phyloP scores from a whole-genome alignment of 2,113 vertebrate species.

The Cyanocitta stelleri region DNA sequence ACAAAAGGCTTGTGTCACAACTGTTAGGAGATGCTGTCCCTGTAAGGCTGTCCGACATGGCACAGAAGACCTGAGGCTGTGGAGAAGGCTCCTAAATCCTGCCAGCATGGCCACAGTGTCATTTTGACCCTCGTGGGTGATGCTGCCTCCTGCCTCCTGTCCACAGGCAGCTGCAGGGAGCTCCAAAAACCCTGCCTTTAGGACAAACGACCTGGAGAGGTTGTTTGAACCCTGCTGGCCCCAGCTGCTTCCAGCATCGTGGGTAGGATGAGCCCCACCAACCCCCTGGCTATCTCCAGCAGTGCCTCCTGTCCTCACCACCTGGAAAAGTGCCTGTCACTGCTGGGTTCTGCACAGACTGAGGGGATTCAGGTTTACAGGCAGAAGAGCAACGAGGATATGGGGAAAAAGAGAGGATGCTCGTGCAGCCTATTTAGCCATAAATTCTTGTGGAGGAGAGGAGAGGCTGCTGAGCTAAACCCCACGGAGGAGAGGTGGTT shows the following conservation, averaged over 20 bases:
- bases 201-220: background rate
- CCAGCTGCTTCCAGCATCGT: background rate
- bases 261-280: background rate
- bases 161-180: background rate
- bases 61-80: background rate
- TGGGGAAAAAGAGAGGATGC: background rate
- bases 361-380: background rate
- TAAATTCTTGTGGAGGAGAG: background rate
- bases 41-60: background rate
- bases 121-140: background rate
- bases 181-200: background rate
- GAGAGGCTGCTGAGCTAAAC: background rate
- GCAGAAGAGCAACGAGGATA: background rate
- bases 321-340: background rate
- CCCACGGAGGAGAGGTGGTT: background rate
- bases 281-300: background rate
- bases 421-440: background rate
- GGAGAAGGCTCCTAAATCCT: background rate
- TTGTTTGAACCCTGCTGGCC: background rate
- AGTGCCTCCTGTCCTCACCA: background rate
- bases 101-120: fast-evolving
- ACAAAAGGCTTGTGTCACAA: background rate
- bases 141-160: background rate
- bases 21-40: background rate
- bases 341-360: background rate